These are phyloP conservation scores for Diplolepis rosae DNA, from an alignment of 2,888 invertebrate species.

Conservation along the genomic window DNA sequence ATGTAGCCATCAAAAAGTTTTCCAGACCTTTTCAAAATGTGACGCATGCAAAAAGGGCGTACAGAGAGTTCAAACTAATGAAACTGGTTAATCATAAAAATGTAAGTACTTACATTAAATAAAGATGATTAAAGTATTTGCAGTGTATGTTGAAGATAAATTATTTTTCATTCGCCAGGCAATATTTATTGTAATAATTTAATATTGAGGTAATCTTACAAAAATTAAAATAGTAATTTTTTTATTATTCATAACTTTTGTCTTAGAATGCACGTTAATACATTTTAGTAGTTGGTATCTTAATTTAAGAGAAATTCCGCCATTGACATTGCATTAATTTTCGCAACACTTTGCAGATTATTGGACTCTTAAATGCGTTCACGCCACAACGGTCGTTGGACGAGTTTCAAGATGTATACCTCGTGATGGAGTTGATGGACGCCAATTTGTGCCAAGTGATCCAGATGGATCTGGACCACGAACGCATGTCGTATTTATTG, in stretches of 20 bases:
- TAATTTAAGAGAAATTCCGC: neutral
- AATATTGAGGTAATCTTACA: no score
- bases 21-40: slow-evolving; percentile 99
- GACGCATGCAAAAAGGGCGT: slow-evolving; percentile 99
- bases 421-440: slow-evolving; percentile 99
- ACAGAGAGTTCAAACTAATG: slow-evolving; percentile 99
- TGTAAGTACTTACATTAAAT: no score
- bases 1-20: slow-evolving; percentile 99
- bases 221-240: neutral
- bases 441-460: slow-evolving; percentile 99
- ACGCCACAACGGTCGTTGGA: slow-evolving; percentile 98
- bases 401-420: slow-evolving; percentile 99
- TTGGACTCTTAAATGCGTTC: slow-evolving; percentile 98
- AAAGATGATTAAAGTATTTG: no score
- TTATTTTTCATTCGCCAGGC: no score
- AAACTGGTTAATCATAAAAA: slow-evolving; percentile 99
- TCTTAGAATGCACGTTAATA: slow-evolving; percentile 25
- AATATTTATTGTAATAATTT: no score
- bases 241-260: slow-evolving; percentile 30
- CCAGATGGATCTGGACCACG: slow-evolving; percentile 99
- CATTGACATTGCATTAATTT: slow-evolving; percentile 29
- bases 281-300: slow-evolving; percentile 65
- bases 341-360: slow-evolving; percentile 83
- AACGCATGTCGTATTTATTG: slow-evolving; percentile 98
- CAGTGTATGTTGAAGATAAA: no score